phyloP scores from a whole-genome alignment of 2,113 vertebrate species.

The Urocolius indicus region DNA sequence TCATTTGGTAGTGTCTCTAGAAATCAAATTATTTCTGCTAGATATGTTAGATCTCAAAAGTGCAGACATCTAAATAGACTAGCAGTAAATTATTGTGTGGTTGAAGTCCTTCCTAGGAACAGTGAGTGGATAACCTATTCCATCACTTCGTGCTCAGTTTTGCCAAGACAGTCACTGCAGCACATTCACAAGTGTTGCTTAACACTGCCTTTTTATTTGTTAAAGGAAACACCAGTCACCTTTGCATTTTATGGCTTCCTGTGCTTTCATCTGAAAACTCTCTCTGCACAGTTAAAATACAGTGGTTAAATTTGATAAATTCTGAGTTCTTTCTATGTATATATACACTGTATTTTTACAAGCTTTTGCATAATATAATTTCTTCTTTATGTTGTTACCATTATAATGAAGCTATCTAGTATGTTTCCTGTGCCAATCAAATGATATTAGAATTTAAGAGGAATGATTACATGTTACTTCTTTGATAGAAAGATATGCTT shows the following conservation, averaged over 20 bases:
- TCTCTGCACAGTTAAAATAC: neutral
- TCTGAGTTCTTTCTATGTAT: neutral
- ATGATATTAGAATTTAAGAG: neutral
- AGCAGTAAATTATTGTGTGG: neutral
- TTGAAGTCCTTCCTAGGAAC: neutral
- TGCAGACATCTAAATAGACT: neutral
- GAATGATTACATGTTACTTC: neutral
- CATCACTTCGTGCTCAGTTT: neutral
- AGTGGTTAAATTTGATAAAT: neutral
- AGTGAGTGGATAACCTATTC: neutral
- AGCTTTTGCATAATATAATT: neutral
- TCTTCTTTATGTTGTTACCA: neutral
- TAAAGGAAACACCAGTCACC: neutral
- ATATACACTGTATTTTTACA: neutral
- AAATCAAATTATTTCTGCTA: neutral
- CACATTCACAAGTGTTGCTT: neutral
- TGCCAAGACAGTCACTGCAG: neutral
- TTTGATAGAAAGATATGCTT: neutral
- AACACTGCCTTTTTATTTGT: neutral
- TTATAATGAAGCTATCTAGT: neutral
- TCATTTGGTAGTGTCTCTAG: neutral
- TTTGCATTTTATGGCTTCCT: neutral
- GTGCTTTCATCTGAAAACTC: neutral
- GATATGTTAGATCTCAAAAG: neutral
- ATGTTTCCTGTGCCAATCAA: neutral